Evolutionary conservation across 2,888 invertebrate species (phyloP), one percentile per base, ranked within the genome.

Genomic region (Calliphora vomitoria): DNA sequence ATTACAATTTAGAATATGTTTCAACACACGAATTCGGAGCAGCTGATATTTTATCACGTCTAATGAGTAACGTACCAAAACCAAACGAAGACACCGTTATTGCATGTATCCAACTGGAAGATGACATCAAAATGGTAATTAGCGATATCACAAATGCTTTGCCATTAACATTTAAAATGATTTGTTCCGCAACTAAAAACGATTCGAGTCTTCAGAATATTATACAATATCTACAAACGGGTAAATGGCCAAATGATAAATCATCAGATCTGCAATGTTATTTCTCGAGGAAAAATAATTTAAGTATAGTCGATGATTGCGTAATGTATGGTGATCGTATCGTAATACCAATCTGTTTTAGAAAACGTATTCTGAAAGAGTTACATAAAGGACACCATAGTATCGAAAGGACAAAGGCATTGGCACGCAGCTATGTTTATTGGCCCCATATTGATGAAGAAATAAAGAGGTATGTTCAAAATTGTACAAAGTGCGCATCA

Each of bases 211-310:
- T 82, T 8, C 69, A 82, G 76, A n/a, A 62, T 8, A 3, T 64
- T 6, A 71, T 15, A 1, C 25, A 35, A 18, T n/a, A 50, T 41
- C 5, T 78, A 13, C 35, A 84, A 66, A 35, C 71, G 55, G 83
- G 83, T 55, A 85, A 85, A 15, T 82, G 82, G 85, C 76, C 82
- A 64, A 71, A 31, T 53, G 15, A 60, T 31, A 60, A 58, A 64
- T 66, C 55, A 5, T 0, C 62, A 13, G 71, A 68, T 4, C n/a
- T 83, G 10, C 8, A 20, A 10, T 75, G 58, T 41, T 72, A 66
- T 69, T 62, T 69, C 20, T 44, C 60, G 0, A 82, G 76, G 35
- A 82, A 82, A 62, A 4, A 83, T 3, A 50, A 50, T 31, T 55
- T 82, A 8, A 71, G 71, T 38, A 44, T 74, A 4, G 66, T 66